phyloP scores from a whole-genome alignment of 92 coral and sea anemone genomes.

The Heteractis magnifica region DNA sequence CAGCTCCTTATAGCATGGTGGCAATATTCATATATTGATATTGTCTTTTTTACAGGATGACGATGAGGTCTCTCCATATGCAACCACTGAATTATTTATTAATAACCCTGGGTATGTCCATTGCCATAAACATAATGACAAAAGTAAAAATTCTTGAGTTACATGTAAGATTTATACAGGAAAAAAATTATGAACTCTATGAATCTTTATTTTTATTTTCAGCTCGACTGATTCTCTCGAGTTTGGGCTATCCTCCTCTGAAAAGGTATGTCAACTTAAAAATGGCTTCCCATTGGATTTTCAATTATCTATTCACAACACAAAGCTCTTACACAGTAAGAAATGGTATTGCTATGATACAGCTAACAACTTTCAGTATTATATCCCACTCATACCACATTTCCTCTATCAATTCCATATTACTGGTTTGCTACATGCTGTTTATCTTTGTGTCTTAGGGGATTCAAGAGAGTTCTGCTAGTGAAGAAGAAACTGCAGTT shows the following conservation, averaged over 20 bases:
- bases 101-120: conserved; percentile 28
- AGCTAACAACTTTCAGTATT: neutral
- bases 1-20: too few species aligned
- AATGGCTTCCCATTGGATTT: too few species aligned
- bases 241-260: neutral
- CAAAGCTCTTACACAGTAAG: neutral
- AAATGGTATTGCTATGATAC: neutral
- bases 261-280: conserved; percentile 4
- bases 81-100: conserved; percentile 42
- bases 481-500: conserved; percentile 52
- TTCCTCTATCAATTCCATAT: neutral
- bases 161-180: neutral
- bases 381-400: neutral
- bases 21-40: neutral
- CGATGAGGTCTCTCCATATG: conserved; percentile 85
- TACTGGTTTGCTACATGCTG: neutral
- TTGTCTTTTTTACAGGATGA: conserved; percentile 45
- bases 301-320: too few species aligned
- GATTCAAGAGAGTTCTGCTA: conserved; percentile 64
- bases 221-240: conserved; percentile 13
- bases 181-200: neutral
- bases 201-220: neutral
- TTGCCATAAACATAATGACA: too few species aligned
- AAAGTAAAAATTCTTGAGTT: neutral
- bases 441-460: conserved; percentile 17